These are phyloP conservation scores for Troides helena DNA, from an alignment of 2,888 invertebrate species.

Conservation along the genomic window DNA sequence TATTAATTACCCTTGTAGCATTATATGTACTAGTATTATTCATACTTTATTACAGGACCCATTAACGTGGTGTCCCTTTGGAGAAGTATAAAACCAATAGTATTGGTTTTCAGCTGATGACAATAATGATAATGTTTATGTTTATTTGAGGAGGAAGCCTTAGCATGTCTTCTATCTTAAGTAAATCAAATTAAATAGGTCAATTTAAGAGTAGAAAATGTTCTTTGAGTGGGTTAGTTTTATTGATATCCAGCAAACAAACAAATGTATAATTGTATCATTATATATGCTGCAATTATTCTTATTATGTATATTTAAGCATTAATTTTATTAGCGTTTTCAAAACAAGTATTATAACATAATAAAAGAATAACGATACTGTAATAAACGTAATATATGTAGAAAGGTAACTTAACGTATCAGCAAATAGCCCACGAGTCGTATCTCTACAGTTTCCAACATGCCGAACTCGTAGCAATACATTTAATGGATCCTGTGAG, in stretches of 20 bases:
- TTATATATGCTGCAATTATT: not conserved
- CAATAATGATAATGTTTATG: too few relatives aligned
- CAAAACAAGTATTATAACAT: not conserved
- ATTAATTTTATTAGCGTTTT: not conserved
- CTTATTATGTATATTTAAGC: not conserved
- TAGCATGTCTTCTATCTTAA: too few relatives aligned
- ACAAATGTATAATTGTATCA: not conserved
- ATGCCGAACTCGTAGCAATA: slow-evolving; percentile 62
- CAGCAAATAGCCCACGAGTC: slow-evolving; percentile 31
- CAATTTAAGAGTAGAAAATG: too few relatives aligned
- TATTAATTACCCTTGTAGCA: not conserved
- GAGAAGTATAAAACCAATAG: too few relatives aligned
- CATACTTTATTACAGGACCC: too few relatives aligned
- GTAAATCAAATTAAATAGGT: too few relatives aligned
- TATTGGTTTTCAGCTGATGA: too few relatives aligned
- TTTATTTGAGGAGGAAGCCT: too few relatives aligned
- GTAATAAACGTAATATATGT: not conserved
- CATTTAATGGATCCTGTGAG: slow-evolving; percentile 78
- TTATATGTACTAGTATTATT: too few relatives aligned
- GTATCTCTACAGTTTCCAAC: slow-evolving; percentile 53
- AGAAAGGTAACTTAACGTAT: slow-evolving; percentile 7
- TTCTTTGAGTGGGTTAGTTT: not conserved
- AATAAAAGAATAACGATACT: not conserved
- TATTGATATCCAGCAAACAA: not conserved
- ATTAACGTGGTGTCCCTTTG: too few relatives aligned